phyloP scores from a whole-genome alignment of 2,888 invertebrate species.

The Trissonchulus latispiculum region DNA sequence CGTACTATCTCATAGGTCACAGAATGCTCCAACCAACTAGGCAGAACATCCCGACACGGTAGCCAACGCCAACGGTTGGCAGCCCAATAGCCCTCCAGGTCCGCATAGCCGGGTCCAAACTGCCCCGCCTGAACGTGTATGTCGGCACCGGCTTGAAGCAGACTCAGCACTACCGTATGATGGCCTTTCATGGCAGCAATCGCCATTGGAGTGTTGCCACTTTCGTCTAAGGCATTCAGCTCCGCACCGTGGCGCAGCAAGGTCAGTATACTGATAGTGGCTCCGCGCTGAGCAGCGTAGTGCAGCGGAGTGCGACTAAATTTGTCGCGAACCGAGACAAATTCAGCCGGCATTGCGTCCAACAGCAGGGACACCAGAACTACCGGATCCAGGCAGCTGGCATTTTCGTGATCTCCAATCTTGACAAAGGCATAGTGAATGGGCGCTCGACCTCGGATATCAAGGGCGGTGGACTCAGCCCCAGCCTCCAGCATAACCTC shows the following conservation, averaged over 20 bases:
- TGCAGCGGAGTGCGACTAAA: slow-evolving; percentile 46
- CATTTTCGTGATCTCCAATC: slow-evolving; percentile 28
- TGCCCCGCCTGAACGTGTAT: not conserved
- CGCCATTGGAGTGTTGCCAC: slow-evolving; percentile 49
- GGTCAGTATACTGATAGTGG: slow-evolving; percentile 49
- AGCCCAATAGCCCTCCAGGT: not conserved
- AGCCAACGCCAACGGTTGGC: not conserved
- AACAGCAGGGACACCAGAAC: slow-evolving; percentile 31
- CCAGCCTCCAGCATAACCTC: slow-evolving; percentile 46
- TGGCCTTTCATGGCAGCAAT: slow-evolving; percentile 47
- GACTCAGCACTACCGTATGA: slow-evolving; percentile 43
- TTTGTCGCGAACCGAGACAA: slow-evolving; percentile 33
- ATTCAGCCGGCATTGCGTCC: slow-evolving; percentile 15
- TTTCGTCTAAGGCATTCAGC: slow-evolving; percentile 35
- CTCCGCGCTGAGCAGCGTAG: slow-evolving; percentile 48
- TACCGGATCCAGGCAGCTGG: slow-evolving; percentile 29
- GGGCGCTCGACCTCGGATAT: slow-evolving; percentile 43
- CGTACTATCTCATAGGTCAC: not conserved
- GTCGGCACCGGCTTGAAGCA: slow-evolving; percentile 30
- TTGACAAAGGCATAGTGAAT: slow-evolving; percentile 50
- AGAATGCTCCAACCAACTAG: not conserved
- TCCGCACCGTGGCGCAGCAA: slow-evolving; percentile 41
- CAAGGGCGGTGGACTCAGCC: slow-evolving; percentile 37
- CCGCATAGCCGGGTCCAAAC: not conserved
- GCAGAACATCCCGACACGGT: not conserved